A percentile compares a stretch with the other conserved stretches of the same genome.
Evolutionary conservation across 2,888 invertebrate species (phyloP).

Genomic region (Slavum lentiscoides): DNA sequence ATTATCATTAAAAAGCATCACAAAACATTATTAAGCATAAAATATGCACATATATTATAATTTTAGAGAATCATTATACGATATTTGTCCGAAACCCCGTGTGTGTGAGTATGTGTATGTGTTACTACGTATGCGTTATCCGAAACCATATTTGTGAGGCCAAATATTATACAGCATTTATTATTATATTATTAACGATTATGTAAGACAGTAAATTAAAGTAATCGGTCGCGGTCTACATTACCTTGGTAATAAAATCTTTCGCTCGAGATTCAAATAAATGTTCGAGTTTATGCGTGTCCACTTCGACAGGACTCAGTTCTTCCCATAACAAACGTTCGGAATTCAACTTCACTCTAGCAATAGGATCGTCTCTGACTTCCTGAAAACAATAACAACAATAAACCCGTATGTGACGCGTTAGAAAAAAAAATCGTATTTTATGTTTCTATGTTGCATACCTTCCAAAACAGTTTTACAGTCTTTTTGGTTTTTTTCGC

Average conservation of each 20-base stretch:
- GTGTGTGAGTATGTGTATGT: not conserved
- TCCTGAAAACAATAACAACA: constrained; percentile 62
- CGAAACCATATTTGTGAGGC: constrained; percentile 42
- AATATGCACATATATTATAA: constrained; percentile 12
- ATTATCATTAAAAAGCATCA: constrained; percentile 45
- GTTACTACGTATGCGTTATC: constrained; percentile 28
- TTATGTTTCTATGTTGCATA: constrained; percentile 35
- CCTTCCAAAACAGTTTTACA: constrained; percentile 95
- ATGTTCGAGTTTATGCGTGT: constrained; percentile 91
- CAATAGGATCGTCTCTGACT: constrained; percentile 77
- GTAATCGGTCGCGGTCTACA: not conserved
- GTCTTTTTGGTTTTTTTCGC: constrained; percentile 86
- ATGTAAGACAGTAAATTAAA: not conserved
- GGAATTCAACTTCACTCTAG: constrained; percentile 64
- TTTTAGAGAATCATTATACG: constrained; percentile 17
- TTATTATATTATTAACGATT: not conserved
- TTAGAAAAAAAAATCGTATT: not conserved
- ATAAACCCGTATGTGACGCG: too few species aligned
- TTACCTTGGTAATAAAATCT: constrained; percentile 91
- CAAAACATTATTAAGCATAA: constrained; percentile 42
- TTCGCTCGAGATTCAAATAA: constrained; percentile 95
- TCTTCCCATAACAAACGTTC: constrained; percentile 85
- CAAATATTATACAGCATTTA: constrained; percentile 44
- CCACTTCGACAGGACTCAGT: constrained; percentile 79
- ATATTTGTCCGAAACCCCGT: constrained; percentile 11